Percentiles rank a stretch among this genome's conserved stretches.
These are phyloP conservation scores for Cactoblastis cactorum DNA, from an alignment of 2,888 invertebrate genomes.

Conservation along the genomic window DNA sequence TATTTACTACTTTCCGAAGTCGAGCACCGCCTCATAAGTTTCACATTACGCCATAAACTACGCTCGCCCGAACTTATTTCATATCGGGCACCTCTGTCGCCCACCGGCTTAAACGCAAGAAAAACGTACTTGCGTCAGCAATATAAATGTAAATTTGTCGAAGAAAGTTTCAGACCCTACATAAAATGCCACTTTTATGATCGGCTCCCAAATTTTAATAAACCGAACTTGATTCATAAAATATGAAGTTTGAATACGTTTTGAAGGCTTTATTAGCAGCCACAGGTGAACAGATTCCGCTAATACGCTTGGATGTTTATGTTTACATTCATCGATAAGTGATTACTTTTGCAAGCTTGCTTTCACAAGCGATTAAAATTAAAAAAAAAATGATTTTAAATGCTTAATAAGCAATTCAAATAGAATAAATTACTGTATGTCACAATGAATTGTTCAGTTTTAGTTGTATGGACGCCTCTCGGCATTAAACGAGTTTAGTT, in stretches of 20 bases:
- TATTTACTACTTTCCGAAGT: background rate
- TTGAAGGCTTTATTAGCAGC: slow-evolving; percentile 1
- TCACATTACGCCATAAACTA: background rate
- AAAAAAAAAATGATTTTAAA: too few relatives aligned
- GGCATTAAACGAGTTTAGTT: too few relatives aligned
- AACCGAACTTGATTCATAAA: slow-evolving; percentile 35
- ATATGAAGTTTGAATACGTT: slow-evolving; percentile 33
- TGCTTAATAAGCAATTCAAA: too few relatives aligned
- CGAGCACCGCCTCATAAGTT: background rate
- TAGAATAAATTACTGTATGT: too few relatives aligned
- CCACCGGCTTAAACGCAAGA: slow-evolving; percentile 3
- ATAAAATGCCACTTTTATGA: slow-evolving; percentile 40
- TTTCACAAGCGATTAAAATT: too few relatives aligned
- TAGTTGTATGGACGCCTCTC: too few relatives aligned
- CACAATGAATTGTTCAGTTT: too few relatives aligned
- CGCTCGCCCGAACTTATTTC: slow-evolving; percentile 3
- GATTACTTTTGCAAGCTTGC: background rate
- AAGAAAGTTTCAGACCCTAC: slow-evolving; percentile 27
- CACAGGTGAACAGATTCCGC: slow-evolving; percentile 3
- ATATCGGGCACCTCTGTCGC: slow-evolving; percentile 6
- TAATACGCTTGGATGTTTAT: background rate
- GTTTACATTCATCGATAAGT: background rate
- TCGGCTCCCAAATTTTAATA: slow-evolving; percentile 38
- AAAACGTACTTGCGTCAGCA: slow-evolving; percentile 28
- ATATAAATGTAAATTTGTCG: slow-evolving; percentile 43